Conservation (phyloP, 2,113 vertebrate species). For the Datnioides undecimradiatus region DNA sequence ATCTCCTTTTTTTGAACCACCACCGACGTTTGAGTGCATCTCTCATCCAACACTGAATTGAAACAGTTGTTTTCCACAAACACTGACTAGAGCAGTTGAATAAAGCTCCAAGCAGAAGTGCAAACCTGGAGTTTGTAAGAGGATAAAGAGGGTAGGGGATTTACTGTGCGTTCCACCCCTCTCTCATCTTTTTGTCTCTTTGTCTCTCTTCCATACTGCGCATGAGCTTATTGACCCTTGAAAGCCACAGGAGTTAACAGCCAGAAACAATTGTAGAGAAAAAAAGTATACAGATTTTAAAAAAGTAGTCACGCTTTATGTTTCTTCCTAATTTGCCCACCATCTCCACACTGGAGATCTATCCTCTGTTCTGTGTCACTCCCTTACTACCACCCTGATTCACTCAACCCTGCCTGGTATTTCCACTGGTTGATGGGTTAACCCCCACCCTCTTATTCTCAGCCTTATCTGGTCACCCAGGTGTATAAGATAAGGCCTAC, state of each 20-base stretch:
- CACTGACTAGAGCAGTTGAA: background rate
- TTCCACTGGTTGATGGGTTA: constrained; percentile 65
- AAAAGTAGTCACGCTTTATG: constrained; percentile 4
- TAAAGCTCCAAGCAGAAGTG: constrained; percentile 38
- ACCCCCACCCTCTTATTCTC: constrained; percentile 40
- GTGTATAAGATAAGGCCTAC: constrained; percentile 69
- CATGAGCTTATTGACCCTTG: constrained; percentile 58
- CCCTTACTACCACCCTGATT: constrained; percentile 32
- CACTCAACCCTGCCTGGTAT: constrained; percentile 49
- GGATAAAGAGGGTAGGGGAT: constrained; percentile 44
- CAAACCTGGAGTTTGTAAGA: constrained; percentile 46
- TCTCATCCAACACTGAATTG: background rate
- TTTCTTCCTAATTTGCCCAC: constrained; percentile 22
- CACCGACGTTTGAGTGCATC: constrained; percentile 19
- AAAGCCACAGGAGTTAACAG: constrained; percentile 61
- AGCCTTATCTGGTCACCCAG: constrained; percentile 79
- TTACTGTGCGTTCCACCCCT: constrained; percentile 28
- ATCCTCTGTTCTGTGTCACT: constrained; percentile 26
- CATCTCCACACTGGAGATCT: background rate
- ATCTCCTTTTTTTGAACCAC: background rate
- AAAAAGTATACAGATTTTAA: constrained; percentile 37
- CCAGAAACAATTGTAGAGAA: constrained; percentile 35
- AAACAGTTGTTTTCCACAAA: constrained; percentile 32
- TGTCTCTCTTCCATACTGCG: constrained; percentile 14
- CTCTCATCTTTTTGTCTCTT: constrained; percentile 17